Evolutionary conservation across 2,113 vertebrate genomes (phyloP).

Genomic region (Redunca redunca): DNA sequence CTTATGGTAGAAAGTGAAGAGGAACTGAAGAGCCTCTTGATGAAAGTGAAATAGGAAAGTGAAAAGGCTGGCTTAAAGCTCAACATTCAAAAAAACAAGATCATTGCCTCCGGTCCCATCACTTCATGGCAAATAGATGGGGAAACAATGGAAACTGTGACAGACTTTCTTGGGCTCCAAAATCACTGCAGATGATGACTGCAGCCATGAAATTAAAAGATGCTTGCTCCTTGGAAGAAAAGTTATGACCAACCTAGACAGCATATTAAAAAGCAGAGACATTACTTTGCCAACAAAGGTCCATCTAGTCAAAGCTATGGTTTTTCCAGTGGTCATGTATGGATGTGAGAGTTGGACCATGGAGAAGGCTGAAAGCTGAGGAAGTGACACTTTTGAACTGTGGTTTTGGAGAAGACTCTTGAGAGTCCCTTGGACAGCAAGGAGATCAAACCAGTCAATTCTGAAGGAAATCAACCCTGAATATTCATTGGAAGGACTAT

Average conservation of each 20-base stretch:
- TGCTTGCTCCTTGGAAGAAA: background rate
- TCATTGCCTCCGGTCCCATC: background rate
- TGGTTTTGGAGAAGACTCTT: background rate
- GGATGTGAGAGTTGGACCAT: background rate
- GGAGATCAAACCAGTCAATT: background rate
- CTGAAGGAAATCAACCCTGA: background rate
- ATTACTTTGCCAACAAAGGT: background rate
- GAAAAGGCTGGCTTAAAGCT: background rate
- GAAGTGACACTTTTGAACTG: background rate
- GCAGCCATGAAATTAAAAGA: background rate
- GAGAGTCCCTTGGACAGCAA: background rate
- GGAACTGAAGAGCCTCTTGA: background rate
- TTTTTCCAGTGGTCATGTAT: background rate
- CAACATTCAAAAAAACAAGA: background rate
- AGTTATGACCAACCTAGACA: background rate
- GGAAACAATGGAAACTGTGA: background rate
- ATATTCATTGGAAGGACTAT: background rate
- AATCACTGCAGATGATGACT: background rate
- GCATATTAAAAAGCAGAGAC: background rate
- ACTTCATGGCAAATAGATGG: background rate
- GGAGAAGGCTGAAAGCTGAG: background rate
- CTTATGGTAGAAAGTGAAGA: background rate
- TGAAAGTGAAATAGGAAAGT: background rate
- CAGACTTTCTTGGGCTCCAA: background rate
- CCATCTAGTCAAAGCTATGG: background rate